Evolutionary conservation across 2,797 vertebrate genomes (phyloP).

Genomic region (Pteropus rufus): DNA sequence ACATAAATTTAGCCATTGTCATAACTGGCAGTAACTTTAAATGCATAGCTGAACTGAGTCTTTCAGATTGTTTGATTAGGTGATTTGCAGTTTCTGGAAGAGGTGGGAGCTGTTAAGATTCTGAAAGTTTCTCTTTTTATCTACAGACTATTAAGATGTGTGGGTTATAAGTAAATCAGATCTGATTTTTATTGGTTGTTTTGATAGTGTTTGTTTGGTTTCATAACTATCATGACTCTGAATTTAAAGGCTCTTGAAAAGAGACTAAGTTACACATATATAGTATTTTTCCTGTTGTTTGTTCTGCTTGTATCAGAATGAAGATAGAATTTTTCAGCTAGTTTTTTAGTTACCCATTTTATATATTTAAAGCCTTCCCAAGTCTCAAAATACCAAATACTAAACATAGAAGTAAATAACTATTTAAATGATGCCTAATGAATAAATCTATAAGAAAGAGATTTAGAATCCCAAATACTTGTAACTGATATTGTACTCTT

Average conservation of each 20-base stretch:
- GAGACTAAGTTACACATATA: background rate
- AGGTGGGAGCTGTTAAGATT: background rate
- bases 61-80: background rate
- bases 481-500: background rate
- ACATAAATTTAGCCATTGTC: background rate
- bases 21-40: background rate
- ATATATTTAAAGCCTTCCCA: background rate
- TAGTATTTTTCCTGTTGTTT: background rate
- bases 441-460: background rate
- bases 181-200: background rate
- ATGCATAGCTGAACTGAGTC: background rate
- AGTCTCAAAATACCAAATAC: background rate
- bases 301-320: background rate
- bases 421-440: background rate
- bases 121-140: background rate
- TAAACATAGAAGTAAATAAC: background rate
- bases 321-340: background rate
- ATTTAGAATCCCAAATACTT: background rate
- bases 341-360: background rate
- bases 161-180: background rate
- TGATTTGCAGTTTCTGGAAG: conserved; percentile 1
- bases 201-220: background rate
- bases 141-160: background rate
- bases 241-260: conserved; percentile 17
- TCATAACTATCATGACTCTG: background rate